Evolutionary conservation across 2,888 invertebrate species (phyloP), one percentile per base, ranked within the genome.

Genomic region (Diloba caeruleocephala): DNA sequence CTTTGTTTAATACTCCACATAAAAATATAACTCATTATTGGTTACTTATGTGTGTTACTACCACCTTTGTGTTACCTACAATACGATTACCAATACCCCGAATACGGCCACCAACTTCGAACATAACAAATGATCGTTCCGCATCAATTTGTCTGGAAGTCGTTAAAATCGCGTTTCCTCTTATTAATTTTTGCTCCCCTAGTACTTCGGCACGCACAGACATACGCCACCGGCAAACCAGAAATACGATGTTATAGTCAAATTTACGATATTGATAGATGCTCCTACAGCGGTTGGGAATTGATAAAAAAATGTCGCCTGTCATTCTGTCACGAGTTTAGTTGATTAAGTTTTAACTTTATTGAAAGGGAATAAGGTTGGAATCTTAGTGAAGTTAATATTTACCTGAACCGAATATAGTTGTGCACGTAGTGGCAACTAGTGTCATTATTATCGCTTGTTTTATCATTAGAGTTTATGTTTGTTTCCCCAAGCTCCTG

Each of bases 91-190:
- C 25, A 43, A 1, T 4, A 21, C 21, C 55, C 78, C 78, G 81
- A 87, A 85, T 84, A 84, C 54, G 45, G 50, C 74, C 50, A 15
- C 69, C 31, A 78, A 78, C 71, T 81, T 82, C 78, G 78, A 85
- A 82, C 79, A 76, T 84, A 84, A 89, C 88, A 89, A 89, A 88
- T 85, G 88, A 88, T 87, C 87, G 84, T 85, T 87, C 87, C 82
- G 75, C 84, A 78, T 87, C 88, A 88, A 89, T 88, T 88, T 87
- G 85, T 86, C 85, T 83, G 81, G 81, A 79, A 84, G 86, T 88
- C 86, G 89, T 88, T 89, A 89, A 87, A 88, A 87, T 87, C 84
- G 80, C 82, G 88, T 89, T 88, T 87, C 86, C 87, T 84, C 85
- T 84, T 86, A 88, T 87, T 88, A 91, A 91, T 92, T 89, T 90